Conservation (phyloP, 2,888 invertebrate genomes). For the Clunio marinus region DNA sequence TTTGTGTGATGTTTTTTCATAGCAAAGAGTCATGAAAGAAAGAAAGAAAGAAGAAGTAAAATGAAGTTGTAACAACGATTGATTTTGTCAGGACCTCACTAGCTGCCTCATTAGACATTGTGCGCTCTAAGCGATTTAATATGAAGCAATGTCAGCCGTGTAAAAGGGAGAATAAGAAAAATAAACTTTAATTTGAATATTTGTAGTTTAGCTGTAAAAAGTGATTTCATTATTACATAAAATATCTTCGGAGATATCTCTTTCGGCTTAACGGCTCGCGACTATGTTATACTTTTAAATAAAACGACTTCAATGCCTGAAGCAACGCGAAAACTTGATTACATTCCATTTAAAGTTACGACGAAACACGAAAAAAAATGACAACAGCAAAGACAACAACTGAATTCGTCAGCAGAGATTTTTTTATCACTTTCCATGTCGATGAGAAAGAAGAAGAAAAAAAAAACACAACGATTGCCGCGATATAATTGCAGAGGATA, state of each 20-base stretch:
- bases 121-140: not conserved
- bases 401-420: slow-evolving; percentile 26
- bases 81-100: slow-evolving; percentile 21
- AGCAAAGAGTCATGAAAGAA: too few relatives aligned
- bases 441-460: not conserved
- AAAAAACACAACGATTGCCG: not conserved
- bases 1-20: too few relatives aligned
- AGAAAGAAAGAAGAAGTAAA: too few relatives aligned
- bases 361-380: slow-evolving; percentile 5
- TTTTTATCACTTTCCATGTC: slow-evolving; percentile 39
- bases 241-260: not conserved
- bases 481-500: slow-evolving; percentile 34
- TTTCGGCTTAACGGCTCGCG: not conserved
- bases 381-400: slow-evolving; percentile 10
- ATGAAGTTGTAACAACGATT: slow-evolving; percentile 14
- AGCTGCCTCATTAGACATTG: not conserved
- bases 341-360: slow-evolving; percentile 33
- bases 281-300: slow-evolving; percentile 1
- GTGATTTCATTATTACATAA: slow-evolving; percentile 13
- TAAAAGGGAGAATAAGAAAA: too few relatives aligned
- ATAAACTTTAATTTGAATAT: slow-evolving; percentile 6
- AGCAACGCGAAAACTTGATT: slow-evolving; percentile 29
- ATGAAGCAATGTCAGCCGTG: too few relatives aligned
- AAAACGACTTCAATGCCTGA: slow-evolving; percentile 23
- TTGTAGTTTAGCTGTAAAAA: slow-evolving; percentile 2